phyloP scores from a whole-genome alignment of 1,140 invertebrate species.

The Drosophila novamexicana region DNA sequence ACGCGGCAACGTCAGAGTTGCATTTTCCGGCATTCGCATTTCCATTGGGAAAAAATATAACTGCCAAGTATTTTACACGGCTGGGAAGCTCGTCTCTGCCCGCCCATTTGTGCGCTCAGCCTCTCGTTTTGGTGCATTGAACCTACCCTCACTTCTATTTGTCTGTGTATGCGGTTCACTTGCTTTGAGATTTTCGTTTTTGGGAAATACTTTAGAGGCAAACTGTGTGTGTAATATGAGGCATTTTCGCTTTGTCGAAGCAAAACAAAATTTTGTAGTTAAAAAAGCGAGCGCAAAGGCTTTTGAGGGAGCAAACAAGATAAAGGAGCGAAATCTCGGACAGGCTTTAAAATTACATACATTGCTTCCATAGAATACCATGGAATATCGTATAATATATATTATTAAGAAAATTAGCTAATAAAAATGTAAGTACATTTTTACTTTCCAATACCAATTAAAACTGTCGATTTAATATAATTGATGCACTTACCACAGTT shows the following conservation, averaged over 20 bases:
- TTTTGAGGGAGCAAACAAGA: neutral
- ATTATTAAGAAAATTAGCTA: too few relatives aligned
- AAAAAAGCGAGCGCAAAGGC: neutral
- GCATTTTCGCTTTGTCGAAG: conserved; percentile 26
- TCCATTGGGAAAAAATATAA: conserved; percentile 50
- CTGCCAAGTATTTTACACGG: conserved; percentile 53
- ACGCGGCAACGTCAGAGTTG: conserved; percentile 37
- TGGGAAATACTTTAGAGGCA: conserved; percentile 19
- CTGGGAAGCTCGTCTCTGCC: conserved; percentile 15
- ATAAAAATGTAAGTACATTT: too few relatives aligned
- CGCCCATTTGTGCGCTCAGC: conserved; percentile 2
- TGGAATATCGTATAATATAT: neutral
- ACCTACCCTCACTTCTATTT: conserved; percentile 16
- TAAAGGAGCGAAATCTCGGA: neutral
- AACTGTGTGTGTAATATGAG: conserved; percentile 42
- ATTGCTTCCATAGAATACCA: neutral
- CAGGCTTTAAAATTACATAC: neutral
- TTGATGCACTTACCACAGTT: too few relatives aligned
- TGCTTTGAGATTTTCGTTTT: conserved; percentile 33
- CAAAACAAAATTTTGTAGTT: conserved; percentile 9
- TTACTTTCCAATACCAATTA: too few relatives aligned
- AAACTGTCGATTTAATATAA: too few relatives aligned
- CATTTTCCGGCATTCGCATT: conserved; percentile 62
- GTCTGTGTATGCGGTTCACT: conserved; percentile 45
- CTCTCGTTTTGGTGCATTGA: conserved; percentile 48